phyloP scores from a whole-genome alignment of 2,113 vertebrate genomes.

The Spheniscus mendiculus region DNA sequence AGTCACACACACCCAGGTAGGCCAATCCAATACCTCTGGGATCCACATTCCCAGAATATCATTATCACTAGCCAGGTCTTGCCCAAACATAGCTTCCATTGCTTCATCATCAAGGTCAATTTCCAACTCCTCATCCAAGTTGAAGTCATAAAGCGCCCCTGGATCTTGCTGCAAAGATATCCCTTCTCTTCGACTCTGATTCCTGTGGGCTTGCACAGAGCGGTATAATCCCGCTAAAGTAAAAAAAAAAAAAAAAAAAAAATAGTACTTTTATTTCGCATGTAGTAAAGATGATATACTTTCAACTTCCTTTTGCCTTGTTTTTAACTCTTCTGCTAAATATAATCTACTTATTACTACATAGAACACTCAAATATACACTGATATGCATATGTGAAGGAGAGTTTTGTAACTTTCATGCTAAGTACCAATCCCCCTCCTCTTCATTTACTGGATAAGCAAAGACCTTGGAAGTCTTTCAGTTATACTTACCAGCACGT shows the following conservation, averaged over 20 bases:
- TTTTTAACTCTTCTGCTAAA: not conserved
- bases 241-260: not conserved
- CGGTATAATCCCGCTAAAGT: slow-evolving; percentile 91
- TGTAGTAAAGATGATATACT: not conserved
- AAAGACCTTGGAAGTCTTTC: not conserved
- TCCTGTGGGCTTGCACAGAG: slow-evolving; percentile 95
- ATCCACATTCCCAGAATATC: slow-evolving; percentile 99
- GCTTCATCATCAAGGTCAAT: slow-evolving; percentile 98
- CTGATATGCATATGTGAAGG: fast-evolving
- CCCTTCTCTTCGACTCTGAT: slow-evolving; percentile 90
- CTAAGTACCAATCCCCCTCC: not conserved
- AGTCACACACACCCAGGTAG: slow-evolving; percentile 99
- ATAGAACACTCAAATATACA: not conserved
- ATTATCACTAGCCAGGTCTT: slow-evolving; percentile 93
- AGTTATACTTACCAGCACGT: slow-evolving; percentile 85
- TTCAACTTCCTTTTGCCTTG: not conserved
- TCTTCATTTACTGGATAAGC: not conserved
- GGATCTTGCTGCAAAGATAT: slow-evolving; percentile 89
- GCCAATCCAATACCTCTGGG: slow-evolving; percentile 99
- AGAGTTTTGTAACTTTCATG: not conserved
- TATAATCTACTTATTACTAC: not conserved
- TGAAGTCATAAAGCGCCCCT: slow-evolving; percentile 92
- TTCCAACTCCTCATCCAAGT: slow-evolving; percentile 96
- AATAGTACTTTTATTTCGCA: slow-evolving; percentile 64
- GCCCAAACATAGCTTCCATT: slow-evolving; percentile 99